Evolutionary conservation across 2,113 vertebrate species (phyloP).

Genomic region (Arizona elegans): DNA sequence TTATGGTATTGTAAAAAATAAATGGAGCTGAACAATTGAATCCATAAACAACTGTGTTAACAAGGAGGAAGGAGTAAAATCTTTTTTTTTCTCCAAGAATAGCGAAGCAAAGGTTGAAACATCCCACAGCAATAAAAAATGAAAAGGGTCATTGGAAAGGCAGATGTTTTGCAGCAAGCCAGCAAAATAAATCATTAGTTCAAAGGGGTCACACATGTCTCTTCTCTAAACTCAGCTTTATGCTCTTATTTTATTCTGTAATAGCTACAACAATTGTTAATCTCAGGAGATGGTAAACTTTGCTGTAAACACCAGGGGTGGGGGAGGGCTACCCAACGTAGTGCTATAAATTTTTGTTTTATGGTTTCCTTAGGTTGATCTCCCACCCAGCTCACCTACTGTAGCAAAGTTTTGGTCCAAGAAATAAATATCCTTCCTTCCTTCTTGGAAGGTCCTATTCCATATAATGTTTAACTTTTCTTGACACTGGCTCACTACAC

Average conservation of each 20-base stretch:
- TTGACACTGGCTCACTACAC: conserved; percentile 26
- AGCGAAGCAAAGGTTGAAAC: fast-evolving
- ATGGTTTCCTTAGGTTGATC: conserved; percentile 39
- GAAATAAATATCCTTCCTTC: conserved; percentile 11
- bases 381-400: conserved; percentile 18
- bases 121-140: not conserved
- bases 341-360: conserved; percentile 35
- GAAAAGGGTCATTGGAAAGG: not conserved
- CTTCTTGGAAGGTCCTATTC: not conserved
- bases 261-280: conserved; percentile 21
- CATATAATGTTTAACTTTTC: conserved; percentile 32
- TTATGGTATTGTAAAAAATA: not conserved
- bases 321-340: not conserved
- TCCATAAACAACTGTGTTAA: conserved; percentile 12
- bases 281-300: conserved; percentile 18
- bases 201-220: not conserved
- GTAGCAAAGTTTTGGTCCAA: conserved; percentile 18
- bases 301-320: conserved; percentile 31
- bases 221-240: conserved; percentile 1
- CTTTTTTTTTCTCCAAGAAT: not conserved
- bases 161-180: not conserved
- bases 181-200: not conserved
- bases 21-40: not conserved
- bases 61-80: not conserved
- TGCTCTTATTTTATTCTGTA: conserved; percentile 23